Conservation (phyloP, 2,113 vertebrate genomes). For the Balaeniceps rex region DNA sequence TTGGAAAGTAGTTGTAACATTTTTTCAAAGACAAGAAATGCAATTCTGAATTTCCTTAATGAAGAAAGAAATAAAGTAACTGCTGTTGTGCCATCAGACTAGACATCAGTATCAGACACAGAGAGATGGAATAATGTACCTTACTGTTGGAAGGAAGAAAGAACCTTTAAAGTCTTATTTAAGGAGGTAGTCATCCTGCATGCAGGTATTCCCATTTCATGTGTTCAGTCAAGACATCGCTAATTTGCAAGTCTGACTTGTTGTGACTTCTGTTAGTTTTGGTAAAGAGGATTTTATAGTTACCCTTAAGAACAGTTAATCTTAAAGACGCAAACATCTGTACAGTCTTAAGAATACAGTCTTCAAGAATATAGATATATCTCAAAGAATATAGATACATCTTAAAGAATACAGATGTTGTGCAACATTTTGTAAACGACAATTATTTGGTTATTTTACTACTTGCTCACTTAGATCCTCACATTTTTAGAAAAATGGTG, state of each 20-base stretch:
- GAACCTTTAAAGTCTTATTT: neutral
- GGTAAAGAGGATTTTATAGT: neutral
- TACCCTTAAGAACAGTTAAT: neutral
- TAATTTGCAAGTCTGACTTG: neutral
- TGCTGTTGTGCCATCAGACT: neutral
- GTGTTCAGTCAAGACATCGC: neutral
- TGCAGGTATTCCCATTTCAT: neutral
- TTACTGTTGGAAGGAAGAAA: neutral
- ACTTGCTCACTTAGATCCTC: neutral
- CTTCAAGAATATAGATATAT: neutral
- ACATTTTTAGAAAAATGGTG: neutral
- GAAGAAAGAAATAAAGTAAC: neutral
- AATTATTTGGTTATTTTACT: neutral
- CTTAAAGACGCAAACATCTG: neutral
- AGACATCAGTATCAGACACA: neutral
- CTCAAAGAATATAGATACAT: neutral
- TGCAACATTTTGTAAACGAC: neutral
- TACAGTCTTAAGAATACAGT: neutral
- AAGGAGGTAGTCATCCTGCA: neutral
- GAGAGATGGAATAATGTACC: neutral
- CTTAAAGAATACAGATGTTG: neutral
- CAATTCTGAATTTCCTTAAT: neutral
- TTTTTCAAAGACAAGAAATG: neutral
- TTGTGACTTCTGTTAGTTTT: neutral
- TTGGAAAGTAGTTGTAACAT: neutral